Base-by-base conservation (phyloP, 2,113 vertebrate genomes). In the Sphaerodactylus townsendi region DNA sequence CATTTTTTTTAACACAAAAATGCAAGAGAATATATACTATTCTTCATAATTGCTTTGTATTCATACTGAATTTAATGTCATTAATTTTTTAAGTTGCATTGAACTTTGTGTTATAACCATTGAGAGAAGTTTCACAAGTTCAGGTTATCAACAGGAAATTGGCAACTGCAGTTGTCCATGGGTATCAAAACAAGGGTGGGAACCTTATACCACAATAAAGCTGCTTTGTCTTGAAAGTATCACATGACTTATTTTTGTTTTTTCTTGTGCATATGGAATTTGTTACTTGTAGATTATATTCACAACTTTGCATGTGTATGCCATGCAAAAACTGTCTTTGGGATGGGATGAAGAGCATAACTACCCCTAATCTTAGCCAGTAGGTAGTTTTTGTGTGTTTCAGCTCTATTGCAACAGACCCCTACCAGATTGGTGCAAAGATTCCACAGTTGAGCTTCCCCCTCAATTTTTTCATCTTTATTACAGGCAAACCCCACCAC, bases 381-480 rank as follows among this genome's bases (percentile, higher is more conserved):
- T 30, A 41, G 46, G 19, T 28, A 10, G 5, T 59, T 59, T 25
- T 17, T 33, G 28, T n/a, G 10, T 37, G 2, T 71, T 81, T 71
- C 53, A 71, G 35, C 33, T 23, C 9, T 4, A 39, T 28, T 30
- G 30, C 37, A 70, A 23, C 10, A n/a, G 14, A 19, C 62, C 65
- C 0, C 0, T 28, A 28, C 2, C 30, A 46, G 7, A 25, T 33
- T 1, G 69, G 14, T 23, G 53, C 19, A 8, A 56, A 48, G 79
- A 48, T 6, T 0, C 0, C 39, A 72, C 3, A 10, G 33, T 5
- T 48, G n/a, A 88, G 9, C 0, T 4, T 1, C 72, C 2, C 72
- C 46, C 56, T 77, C 64, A 70, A 1, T 8, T 7, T 77, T n/a
- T 46, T 30, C 28, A 13, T 30, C 56, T 84, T 50, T 71, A 71